Evolutionary conservation across 2,888 invertebrate genomes (phyloP), one percentile per base, ranked within the genome.

Genomic region (Balanococcus diminutus): DNA sequence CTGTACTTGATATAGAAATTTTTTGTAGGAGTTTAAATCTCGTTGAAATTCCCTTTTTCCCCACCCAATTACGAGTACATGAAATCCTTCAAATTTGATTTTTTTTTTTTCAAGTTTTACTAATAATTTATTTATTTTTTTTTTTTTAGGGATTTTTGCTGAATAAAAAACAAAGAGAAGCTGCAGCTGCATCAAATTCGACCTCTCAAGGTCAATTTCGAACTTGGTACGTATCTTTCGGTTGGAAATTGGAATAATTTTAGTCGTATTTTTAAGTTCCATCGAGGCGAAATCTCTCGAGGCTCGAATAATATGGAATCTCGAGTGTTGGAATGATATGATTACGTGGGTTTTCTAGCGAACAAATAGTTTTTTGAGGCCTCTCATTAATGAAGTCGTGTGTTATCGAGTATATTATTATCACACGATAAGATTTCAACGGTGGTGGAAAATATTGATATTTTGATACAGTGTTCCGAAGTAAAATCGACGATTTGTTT

Each of bases 141-240:
- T 14, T 67, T 86, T 86, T 87, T 89, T 90, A 95, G 94, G 94
- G 94, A 89, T 95, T 95, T 90, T 91, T 95, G 87, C 93, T 96
- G 90, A 96, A 94, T 90, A 95, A 94, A 89, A 94, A 94, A 89
- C 94, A 95, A 89, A 88, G 90, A 46, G 94, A 95, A 88, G 94
- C 94, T 85, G 94, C 94, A 0, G 94, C 94, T 0, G 91, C 91
- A 19, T 90, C 95, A 87, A 93, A 95, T 91, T 92, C 92, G 19
- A 87, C 88, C 92, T 87, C 88, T 92, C 94, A 88, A 92, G 88
- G 88, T 31, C 87, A 94, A 88, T 95, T 94, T 89, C 92, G 95
- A 90, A 95, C 94, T 91, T 95, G 96, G 96, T 96, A 90, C 91
- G 91, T 88, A 42, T 2, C 22, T 56, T n/a, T n/a, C n/a, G n/a